phyloP scores from a whole-genome alignment of 2,888 invertebrate genomes.

The Sthenelais limicola region DNA sequence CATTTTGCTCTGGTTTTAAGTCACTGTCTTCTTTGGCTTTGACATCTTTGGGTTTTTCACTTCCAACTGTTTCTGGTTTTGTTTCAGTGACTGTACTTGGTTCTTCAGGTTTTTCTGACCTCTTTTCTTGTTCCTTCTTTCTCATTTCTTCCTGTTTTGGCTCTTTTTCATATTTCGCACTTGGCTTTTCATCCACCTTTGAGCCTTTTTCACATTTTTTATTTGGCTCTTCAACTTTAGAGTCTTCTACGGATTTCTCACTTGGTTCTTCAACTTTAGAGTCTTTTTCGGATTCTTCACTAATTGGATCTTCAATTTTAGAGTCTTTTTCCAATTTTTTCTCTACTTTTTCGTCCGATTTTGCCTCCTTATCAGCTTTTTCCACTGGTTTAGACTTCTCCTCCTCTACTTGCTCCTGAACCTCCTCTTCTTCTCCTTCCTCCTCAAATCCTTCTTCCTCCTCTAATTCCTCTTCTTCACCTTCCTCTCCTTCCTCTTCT shows the following conservation, averaged over 20 bases:
- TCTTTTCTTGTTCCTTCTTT: too few relatives aligned
- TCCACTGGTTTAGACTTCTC: background rate
- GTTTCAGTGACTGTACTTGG: too few relatives aligned
- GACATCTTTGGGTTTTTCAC: too few relatives aligned
- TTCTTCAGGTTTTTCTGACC: too few relatives aligned
- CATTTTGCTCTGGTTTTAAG: too few relatives aligned
- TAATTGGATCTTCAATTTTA: background rate
- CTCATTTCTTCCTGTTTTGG: too few relatives aligned
- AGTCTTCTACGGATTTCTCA: background rate
- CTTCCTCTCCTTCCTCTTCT: constrained; percentile 1
- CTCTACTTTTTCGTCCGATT: background rate
- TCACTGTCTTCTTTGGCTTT: too few relatives aligned
- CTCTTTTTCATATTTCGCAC: too few relatives aligned
- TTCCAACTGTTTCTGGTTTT: too few relatives aligned
- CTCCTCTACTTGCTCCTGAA: background rate
- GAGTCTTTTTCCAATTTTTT: background rate
- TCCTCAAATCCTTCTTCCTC: background rate
- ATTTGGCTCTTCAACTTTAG: background rate
- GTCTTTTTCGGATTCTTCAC: background rate
- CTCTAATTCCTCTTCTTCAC: background rate
- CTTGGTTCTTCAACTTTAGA: background rate
- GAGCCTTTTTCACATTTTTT: too few relatives aligned
- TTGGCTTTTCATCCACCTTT: too few relatives aligned
- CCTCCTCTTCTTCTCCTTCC: background rate
- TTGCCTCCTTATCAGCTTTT: background rate